Conservation (phyloP, 2,888 invertebrate genomes). For the Callimorpha dominula region DNA sequence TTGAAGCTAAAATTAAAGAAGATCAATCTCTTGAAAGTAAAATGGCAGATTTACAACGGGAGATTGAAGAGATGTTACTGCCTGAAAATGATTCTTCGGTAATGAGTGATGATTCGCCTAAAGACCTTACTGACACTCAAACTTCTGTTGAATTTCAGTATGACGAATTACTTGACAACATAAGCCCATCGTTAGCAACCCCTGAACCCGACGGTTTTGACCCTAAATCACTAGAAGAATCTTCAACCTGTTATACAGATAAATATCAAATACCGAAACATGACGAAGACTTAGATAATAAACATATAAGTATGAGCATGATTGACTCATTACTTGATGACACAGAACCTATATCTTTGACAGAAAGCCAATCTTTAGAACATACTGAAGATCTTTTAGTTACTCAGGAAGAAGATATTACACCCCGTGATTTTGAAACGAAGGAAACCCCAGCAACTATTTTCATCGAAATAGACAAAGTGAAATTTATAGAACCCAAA, state of each 20-base stretch:
- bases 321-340: slow-evolving; percentile 68
- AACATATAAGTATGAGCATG: slow-evolving; percentile 69
- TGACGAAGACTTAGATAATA: slow-evolving; percentile 57
- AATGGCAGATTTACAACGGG: slow-evolving; percentile 83
- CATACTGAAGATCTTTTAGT: slow-evolving; percentile 53
- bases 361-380: slow-evolving; percentile 59
- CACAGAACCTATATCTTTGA: slow-evolving; percentile 56
- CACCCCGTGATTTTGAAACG: slow-evolving; percentile 53
- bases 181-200: slow-evolving; percentile 72
- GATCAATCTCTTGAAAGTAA: slow-evolving; percentile 80
- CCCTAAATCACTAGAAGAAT: slow-evolving; percentile 36
- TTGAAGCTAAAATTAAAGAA: slow-evolving; percentile 64
- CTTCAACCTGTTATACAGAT: slow-evolving; percentile 16
- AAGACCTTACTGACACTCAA: slow-evolving; percentile 68
- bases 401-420: slow-evolving; percentile 57
- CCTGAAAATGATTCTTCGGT: slow-evolving; percentile 81
- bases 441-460: slow-evolving; percentile 6
- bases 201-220: slow-evolving; percentile 68
- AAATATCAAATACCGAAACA: slow-evolving; percentile 33
- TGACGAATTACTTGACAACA: slow-evolving; percentile 70
- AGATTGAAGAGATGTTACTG: slow-evolving; percentile 82
- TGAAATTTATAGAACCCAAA: background rate
- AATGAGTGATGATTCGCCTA: slow-evolving; percentile 71
- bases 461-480: background rate
- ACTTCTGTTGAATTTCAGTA: slow-evolving; percentile 69